These are phyloP conservation scores for Emydocephalus ijimae DNA, from an alignment of 2,113 vertebrate species.

Conservation along the genomic window DNA sequence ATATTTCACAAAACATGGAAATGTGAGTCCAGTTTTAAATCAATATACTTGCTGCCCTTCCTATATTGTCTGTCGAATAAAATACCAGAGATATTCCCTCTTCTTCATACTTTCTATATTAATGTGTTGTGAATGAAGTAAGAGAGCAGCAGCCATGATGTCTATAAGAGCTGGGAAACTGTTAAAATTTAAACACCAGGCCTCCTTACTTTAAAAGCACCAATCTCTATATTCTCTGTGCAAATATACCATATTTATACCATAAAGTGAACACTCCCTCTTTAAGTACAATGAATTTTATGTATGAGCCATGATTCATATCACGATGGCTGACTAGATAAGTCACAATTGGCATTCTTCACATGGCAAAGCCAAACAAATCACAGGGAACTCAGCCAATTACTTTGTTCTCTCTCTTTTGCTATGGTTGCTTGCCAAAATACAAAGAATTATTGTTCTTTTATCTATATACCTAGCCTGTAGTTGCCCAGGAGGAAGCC, in stretches of 20 bases:
- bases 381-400: background rate
- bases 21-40: background rate
- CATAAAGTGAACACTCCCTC: background rate
- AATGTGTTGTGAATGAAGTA: background rate
- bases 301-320: background rate
- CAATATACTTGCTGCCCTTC: background rate
- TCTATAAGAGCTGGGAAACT: background rate
- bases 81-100: background rate
- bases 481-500: background rate
- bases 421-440: background rate
- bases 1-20: background rate
- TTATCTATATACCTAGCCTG: background rate
- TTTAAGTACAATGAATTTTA: background rate
- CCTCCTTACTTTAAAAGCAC: background rate
- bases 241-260: background rate
- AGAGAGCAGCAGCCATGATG: background rate
- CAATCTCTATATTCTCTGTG: background rate
- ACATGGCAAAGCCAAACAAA: background rate
- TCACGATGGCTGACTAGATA: background rate
- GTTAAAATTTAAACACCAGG: background rate
- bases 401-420: background rate
- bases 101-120: background rate
- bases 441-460: background rate
- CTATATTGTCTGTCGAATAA: background rate
- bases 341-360: background rate